phyloP scores from a whole-genome alignment of 2,113 vertebrate species.

The Xiphias gladius region DNA sequence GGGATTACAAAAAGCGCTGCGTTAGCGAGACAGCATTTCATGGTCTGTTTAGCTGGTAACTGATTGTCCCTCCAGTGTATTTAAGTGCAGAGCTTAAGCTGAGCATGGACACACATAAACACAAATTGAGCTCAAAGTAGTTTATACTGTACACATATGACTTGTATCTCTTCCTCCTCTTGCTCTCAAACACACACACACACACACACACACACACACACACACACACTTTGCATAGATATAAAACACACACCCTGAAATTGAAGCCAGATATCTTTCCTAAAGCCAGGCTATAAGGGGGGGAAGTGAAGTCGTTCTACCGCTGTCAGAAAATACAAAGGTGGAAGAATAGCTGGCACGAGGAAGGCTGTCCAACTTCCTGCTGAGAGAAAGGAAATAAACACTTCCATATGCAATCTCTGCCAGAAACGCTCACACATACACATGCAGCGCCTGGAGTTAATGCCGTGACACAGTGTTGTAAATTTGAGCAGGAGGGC shows the following conservation, averaged over 20 bases:
- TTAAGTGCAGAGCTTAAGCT: constrained; percentile 55
- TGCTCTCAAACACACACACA: constrained; percentile 8
- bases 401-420: constrained; percentile 77
- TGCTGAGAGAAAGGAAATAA: constrained; percentile 79
- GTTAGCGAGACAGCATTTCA: constrained; percentile 60
- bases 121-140: constrained; percentile 40
- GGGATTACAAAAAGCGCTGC: constrained; percentile 36
- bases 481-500: constrained; percentile 58
- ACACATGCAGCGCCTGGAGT: constrained; percentile 10
- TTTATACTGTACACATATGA: constrained; percentile 39
- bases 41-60: constrained; percentile 54
- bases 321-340: constrained; percentile 67
- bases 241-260: constrained; percentile 53
- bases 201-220: constrained; percentile 24
- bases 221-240: constrained; percentile 31
- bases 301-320: constrained; percentile 60
- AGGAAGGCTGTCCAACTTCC: constrained; percentile 62
- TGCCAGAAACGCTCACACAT: constrained; percentile 49
- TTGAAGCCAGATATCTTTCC: constrained; percentile 60
- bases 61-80: constrained; percentile 30
- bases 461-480: constrained; percentile 39
- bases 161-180: background rate
- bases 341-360: constrained; percentile 50
- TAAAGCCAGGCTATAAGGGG: constrained; percentile 23
- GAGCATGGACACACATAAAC: constrained; percentile 37